Evolutionary conservation across 2,888 invertebrate species (phyloP).

Genomic region (Drosophila leonis): DNA sequence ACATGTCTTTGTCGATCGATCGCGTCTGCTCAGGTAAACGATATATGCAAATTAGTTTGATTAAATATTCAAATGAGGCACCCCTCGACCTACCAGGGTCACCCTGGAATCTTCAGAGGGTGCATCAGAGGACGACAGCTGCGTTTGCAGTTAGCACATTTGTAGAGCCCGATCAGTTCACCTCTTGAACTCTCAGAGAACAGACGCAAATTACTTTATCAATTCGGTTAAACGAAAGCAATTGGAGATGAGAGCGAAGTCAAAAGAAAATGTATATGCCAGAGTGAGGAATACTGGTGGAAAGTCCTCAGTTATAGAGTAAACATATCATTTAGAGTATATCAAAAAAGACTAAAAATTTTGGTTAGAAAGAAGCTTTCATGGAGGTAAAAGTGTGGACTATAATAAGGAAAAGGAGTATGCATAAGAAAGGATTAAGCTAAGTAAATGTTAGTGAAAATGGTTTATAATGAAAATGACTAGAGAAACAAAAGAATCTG

Average conservation of each 20-base stretch:
- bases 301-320: neutral
- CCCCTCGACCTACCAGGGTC: constrained; percentile 30
- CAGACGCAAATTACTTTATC: constrained; percentile 49
- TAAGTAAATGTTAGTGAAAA: no score
- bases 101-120: constrained; percentile 32
- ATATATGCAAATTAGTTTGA: constrained; percentile 80
- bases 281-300: neutral
- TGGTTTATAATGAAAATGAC: no score
- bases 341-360: no score
- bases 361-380: no score
- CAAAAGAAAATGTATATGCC: neutral
- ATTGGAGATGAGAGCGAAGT: neutral
- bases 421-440: no score
- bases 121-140: constrained; percentile 58
- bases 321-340: no score
- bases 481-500: no score
- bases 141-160: constrained; percentile 58
- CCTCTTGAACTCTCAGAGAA: constrained; percentile 65
- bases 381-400: no score
- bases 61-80: constrained; percentile 75
- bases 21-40: constrained; percentile 66
- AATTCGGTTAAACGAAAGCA: neutral
- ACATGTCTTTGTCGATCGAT: constrained; percentile 71
- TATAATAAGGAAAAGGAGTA: no score
- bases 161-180: constrained; percentile 58